Conservation (phyloP, 2,888 invertebrate genomes). For the Epicampocera succincta region DNA sequence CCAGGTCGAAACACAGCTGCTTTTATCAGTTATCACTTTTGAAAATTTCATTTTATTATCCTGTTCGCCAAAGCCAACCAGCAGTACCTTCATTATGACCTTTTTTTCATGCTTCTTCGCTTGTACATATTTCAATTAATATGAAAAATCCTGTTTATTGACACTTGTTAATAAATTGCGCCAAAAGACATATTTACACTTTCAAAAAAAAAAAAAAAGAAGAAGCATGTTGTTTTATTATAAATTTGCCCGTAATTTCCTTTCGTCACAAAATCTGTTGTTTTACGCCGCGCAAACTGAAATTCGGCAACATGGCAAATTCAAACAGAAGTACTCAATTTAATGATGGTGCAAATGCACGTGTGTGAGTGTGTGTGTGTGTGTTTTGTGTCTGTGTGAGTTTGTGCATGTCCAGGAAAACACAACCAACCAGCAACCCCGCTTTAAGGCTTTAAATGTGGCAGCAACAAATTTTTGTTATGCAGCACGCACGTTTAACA, state of each 20-base stretch:
- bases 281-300: slow-evolving; percentile 17
- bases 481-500: slow-evolving; percentile 67
- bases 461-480: slow-evolving; percentile 52
- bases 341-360: too few relatives aligned
- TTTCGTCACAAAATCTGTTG: slow-evolving; percentile 23
- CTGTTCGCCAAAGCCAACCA: too few relatives aligned
- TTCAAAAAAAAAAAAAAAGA: neutral
- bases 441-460: slow-evolving; percentile 36
- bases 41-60: too few relatives aligned
- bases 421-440: slow-evolving; percentile 53
- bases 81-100: too few relatives aligned
- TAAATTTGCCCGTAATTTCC: slow-evolving; percentile 50
- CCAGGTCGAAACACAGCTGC: too few relatives aligned
- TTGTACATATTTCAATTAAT: neutral
- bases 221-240: slow-evolving; percentile 17
- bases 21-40: too few relatives aligned
- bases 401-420: neutral
- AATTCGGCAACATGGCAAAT: slow-evolving; percentile 56
- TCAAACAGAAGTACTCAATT: neutral
- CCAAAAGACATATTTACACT: slow-evolving; percentile 28
- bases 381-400: too few relatives aligned
- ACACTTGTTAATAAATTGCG: slow-evolving; percentile 52
- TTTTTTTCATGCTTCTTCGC: too few relatives aligned
- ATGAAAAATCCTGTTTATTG: slow-evolving; percentile 20
- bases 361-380: neutral